These are phyloP conservation scores for Galerucella pusilla DNA, from an alignment of 2,888 invertebrate species.

Conservation along the genomic window DNA sequence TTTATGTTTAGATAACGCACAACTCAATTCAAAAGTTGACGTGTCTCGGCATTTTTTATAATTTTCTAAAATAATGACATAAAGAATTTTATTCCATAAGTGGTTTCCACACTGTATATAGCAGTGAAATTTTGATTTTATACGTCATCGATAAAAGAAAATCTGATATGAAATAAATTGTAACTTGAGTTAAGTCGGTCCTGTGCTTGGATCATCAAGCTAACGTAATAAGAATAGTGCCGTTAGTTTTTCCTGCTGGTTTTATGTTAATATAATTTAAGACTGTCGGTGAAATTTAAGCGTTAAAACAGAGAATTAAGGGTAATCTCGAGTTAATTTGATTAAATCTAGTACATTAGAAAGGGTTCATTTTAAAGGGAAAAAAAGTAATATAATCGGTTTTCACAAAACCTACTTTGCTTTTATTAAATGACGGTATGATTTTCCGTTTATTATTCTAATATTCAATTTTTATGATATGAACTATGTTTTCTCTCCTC, in stretches of 20 bases:
- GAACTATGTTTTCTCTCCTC: no score
- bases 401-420: neutral
- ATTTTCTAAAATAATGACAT: no score
- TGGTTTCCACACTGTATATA: no score
- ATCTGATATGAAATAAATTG: neutral
- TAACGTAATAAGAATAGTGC: constrained; percentile 24
- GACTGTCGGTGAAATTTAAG: neutral
- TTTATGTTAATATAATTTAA: constrained; percentile 22
- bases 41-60: no score
- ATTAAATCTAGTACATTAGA: neutral
- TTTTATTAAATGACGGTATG: neutral
- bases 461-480: no score
- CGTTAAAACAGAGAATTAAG: neutral
- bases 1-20: no score
- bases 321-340: neutral
- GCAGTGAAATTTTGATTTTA: no score
- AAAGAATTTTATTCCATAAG: no score
- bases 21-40: no score
- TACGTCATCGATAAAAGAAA: neutral
- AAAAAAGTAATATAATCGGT: neutral
- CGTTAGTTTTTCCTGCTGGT: constrained; percentile 25
- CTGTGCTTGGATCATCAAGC: neutral
- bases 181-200: neutral
- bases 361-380: neutral
- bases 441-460: no score